A percentile compares a stretch with the other conserved stretches of the same genome.
These are phyloP conservation scores for Penaeus monodon DNA, from an alignment of 2,888 invertebrate species.

Conservation along the genomic window DNA sequence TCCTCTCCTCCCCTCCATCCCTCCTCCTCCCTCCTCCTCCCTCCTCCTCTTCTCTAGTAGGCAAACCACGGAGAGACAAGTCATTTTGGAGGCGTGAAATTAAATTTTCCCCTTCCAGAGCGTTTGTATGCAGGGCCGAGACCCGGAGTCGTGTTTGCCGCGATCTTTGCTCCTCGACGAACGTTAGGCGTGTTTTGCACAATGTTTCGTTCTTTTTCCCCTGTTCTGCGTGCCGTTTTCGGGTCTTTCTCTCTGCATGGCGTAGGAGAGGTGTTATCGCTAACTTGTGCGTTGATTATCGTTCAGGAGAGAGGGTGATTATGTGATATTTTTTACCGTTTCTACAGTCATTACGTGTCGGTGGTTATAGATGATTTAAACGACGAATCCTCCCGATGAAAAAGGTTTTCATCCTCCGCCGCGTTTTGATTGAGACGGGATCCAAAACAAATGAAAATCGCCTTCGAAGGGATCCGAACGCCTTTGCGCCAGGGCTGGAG, in stretches of 20 bases:
- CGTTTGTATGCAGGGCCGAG: constrained; percentile 31
- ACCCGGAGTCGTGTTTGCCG: constrained; percentile 27
- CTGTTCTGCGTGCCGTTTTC: background rate
- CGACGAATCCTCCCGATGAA: too few relatives aligned
- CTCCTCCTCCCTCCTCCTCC: background rate
- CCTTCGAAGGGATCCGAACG: background rate
- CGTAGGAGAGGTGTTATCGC: too few relatives aligned
- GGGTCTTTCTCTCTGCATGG: too few relatives aligned
- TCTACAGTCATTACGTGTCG: too few relatives aligned
- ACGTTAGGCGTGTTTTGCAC: background rate
- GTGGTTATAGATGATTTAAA: too few relatives aligned
- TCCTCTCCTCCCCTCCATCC: background rate
- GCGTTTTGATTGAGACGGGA: background rate
- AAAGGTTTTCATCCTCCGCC: background rate
- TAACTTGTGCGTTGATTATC: too few relatives aligned
- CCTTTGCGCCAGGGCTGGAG: background rate
- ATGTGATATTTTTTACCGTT: too few relatives aligned
- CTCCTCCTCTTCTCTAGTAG: constrained; percentile 11
- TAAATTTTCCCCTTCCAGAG: constrained; percentile 28
- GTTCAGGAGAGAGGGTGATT: too few relatives aligned
- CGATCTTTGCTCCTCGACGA: constrained; percentile 33
- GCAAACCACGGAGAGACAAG: constrained; percentile 39
- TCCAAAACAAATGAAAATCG: background rate
- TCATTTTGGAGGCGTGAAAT: constrained; percentile 44
- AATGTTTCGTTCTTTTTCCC: background rate